Percentiles rank a stretch among this genome's conserved stretches.
Evolutionary conservation across 2,113 vertebrate genomes (phyloP).

Genomic region (Corvus hawaiiensis): DNA sequence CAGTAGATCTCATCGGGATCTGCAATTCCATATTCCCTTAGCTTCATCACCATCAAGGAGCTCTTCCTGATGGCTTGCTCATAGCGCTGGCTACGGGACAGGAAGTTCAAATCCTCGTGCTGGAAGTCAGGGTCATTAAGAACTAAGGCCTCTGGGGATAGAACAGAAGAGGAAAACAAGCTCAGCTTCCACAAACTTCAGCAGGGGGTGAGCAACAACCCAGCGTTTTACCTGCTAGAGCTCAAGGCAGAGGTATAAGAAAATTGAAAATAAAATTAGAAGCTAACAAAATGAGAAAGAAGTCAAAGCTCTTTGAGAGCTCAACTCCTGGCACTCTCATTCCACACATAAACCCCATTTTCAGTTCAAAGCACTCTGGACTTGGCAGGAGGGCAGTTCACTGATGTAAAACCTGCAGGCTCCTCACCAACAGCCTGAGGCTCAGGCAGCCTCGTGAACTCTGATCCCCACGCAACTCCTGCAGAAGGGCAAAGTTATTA

Average conservation of each 20-base stretch:
- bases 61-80: constrained; percentile 89
- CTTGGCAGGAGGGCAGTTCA: neutral
- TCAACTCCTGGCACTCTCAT: neutral
- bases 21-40: constrained; percentile 85
- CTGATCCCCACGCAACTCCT: neutral
- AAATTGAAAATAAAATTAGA: neutral
- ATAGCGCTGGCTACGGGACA: constrained; percentile 91
- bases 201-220: rapidly evolving
- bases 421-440: neutral
- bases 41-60: constrained; percentile 84
- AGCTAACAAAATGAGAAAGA: neutral
- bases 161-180: neutral
- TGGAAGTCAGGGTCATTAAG: constrained; percentile 87
- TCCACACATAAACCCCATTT: neutral
- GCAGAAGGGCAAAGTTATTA: neutral
- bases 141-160: constrained; percentile 81
- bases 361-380: neutral
- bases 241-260: neutral
- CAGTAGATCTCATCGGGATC: constrained; percentile 89
- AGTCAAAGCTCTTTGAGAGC: neutral
- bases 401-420: neutral
- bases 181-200: neutral
- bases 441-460: neutral
- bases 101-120: constrained; percentile 88
- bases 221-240: neutral